These are phyloP conservation scores for Eulemur rufifrons DNA, from an alignment of 2,113 vertebrate species.

Conservation along the genomic window DNA sequence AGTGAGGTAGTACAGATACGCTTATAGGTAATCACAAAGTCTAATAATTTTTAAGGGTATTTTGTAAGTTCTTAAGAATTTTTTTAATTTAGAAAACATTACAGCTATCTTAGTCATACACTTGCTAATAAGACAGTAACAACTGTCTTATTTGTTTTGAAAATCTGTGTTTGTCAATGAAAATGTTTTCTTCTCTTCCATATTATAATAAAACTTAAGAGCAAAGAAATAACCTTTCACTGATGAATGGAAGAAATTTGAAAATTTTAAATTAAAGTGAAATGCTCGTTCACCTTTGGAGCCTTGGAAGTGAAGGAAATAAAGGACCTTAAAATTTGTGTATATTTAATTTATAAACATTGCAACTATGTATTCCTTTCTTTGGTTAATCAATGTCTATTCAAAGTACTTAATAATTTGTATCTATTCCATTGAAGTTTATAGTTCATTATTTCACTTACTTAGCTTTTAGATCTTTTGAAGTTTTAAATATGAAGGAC, in stretches of 20 bases:
- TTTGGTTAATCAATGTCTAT: neutral
- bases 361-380: neutral
- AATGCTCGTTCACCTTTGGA: neutral
- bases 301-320: neutral
- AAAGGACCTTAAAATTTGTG: neutral
- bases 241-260: neutral
- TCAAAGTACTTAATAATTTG: neutral
- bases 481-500: no score
- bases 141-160: neutral
- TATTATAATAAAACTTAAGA: no score
- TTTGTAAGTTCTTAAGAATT: neutral
- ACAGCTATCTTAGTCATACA: neutral
- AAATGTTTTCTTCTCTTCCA: neutral
- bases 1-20: fast-evolving
- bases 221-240: neutral
- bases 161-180: neutral
- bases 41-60: neutral
- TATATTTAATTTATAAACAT: neutral
- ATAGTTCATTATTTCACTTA: neutral
- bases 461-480: neutral
- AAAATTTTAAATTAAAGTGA: neutral
- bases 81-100: neutral
- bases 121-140: neutral
- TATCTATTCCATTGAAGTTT: neutral
- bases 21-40: neutral